Percentiles rank a stretch among this genome's conserved stretches.
Conservation (phyloP, 1,140 invertebrate genomes). For the Eriosoma lanigerum region DNA sequence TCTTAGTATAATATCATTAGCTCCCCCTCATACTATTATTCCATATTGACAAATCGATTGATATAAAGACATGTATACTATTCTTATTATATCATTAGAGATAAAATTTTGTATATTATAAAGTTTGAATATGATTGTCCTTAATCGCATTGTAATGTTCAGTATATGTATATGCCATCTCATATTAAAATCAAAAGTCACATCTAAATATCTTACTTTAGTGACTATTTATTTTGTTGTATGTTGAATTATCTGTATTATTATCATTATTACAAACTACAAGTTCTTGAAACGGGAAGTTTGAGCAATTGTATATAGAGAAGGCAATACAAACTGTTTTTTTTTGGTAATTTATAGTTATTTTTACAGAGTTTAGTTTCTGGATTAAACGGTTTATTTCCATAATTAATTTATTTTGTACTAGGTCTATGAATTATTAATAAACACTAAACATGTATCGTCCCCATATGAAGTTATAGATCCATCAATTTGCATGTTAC, state of each 20-base stretch:
- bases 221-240: background rate
- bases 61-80: background rate
- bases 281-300: background rate
- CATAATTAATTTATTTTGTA: background rate
- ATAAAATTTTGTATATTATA: background rate
- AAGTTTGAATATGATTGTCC: background rate
- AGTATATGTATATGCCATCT: background rate
- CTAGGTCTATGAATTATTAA: background rate
- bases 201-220: background rate
- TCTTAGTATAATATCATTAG: background rate
- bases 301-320: background rate
- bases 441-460: background rate
- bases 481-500: background rate
- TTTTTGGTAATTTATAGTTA: background rate
- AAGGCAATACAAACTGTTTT: background rate
- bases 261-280: background rate
- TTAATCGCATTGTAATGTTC: background rate
- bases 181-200: background rate
- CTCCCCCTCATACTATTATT: background rate
- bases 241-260: background rate
- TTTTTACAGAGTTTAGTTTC: background rate
- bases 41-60: background rate
- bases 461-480: background rate
- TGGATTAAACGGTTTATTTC: background rate
- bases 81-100: background rate